Evolutionary conservation across 2,888 invertebrate species (phyloP), one percentile per base, ranked within the genome.

Genomic region (Andrena camellia): DNA sequence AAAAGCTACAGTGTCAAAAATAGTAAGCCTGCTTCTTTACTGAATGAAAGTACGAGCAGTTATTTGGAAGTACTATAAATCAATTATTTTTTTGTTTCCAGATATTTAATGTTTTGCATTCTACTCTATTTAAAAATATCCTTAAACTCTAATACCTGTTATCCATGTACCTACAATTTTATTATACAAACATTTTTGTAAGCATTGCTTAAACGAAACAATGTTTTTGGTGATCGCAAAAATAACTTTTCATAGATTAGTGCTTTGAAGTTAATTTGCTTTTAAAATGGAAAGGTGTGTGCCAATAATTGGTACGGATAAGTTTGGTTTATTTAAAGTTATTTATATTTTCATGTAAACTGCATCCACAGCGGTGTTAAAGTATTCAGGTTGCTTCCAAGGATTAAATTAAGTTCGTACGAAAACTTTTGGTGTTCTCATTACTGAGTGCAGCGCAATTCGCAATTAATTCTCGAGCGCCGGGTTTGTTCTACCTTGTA

Each of bases 381-480:
- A 54, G 62, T 5, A 42, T 54, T 10, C n/a, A n/a, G 33, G 17
- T 54, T 54, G 42, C 23, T 48, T 42, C 29, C 52, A 23, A 42
- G 2, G 7, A 67, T 67, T 78, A 60, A 66, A 66, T 78, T 42
- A 60, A 50, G 50, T 35, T 26, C 17, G 26, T 26, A 52, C 42
- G 29, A 26, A 59, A 59, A 26, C 26, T 64, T 63, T 60, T 69
- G 48, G 48, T 72, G 75, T 60, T 75, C 75, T 72, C 70, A 60
- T 84, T 80, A 64, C 26, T 10, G 17, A 1, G 13, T n/a, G 20
- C 23, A 54, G 33, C 42, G 57, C 23, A 54, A 63, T 71, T 73
- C 52, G 68, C 59, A 77, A 84, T 84, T 84, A 77, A 84, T 84
- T 84, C 83, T 62, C 48, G 26, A 20, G 74, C 20, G 8, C 57